These are phyloP conservation scores for Parasteatoda lunata DNA, from an alignment of 2,888 invertebrate genomes.

Conservation along the genomic window DNA sequence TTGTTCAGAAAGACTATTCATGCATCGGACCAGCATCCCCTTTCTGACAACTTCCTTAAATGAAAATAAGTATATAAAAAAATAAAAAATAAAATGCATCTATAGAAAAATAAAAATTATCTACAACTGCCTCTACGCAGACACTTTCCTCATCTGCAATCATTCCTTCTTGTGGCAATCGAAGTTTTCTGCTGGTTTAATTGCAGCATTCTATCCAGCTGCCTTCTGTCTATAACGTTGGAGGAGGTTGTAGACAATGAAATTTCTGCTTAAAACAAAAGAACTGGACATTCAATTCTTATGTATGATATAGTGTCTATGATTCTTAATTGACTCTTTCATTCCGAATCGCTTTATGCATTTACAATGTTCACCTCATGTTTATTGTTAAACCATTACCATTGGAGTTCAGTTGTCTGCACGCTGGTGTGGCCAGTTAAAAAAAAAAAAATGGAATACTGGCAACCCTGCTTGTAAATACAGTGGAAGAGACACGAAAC, in stretches of 20 bases:
- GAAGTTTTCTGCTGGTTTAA: constrained; percentile 32
- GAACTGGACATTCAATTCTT: constrained; percentile 51
- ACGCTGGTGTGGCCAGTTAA: constrained; percentile 38
- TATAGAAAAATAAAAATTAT: not conserved
- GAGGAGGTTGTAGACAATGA: constrained; percentile 59
- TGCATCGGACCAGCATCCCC: constrained; percentile 21
- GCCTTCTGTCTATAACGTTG: not conserved
- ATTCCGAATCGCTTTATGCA: constrained; percentile 65
- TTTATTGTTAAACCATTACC: constrained; percentile 65
- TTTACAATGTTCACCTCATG: constrained; percentile 66
- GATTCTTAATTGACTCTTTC: constrained; percentile 49
- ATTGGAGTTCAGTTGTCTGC: constrained; percentile 67
- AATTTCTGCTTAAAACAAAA: constrained; percentile 56
- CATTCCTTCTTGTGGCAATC: constrained; percentile 58
- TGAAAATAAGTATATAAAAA: not conserved
- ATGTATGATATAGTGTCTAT: constrained; percentile 62
- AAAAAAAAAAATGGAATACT: constrained; percentile 13
- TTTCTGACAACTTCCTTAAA: constrained; percentile 47
- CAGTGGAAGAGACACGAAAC: constrained; percentile 17
- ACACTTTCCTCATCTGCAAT: constrained; percentile 65
- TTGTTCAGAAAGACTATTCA: constrained; percentile 15
- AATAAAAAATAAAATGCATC: not conserved
- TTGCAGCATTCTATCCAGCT: not conserved
- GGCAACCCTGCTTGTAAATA: constrained; percentile 34
- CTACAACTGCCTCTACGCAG: constrained; percentile 59